Base-by-base conservation (phyloP, 2,113 vertebrate genomes). In the Blennius ocellaris region DNA sequence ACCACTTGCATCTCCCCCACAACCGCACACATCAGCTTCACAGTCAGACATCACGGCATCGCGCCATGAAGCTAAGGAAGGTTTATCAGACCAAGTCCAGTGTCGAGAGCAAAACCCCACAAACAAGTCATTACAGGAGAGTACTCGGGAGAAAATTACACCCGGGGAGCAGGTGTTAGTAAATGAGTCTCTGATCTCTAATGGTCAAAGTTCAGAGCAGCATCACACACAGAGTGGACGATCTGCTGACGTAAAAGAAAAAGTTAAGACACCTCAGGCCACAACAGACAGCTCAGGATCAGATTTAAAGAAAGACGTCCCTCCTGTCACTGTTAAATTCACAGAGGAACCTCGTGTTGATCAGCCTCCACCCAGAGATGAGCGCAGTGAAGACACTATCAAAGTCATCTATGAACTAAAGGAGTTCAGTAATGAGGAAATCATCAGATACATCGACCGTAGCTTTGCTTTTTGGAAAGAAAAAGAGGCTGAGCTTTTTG, bases 381-480 rank as follows among this genome's bases (percentile, higher is more conserved):
- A 87, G 53, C 77, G 79, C 0, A 85, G 65, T 0, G 78, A 83
- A 63, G 93, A 95, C 69, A 93, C 96, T 36, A 91, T 97, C 74
- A 95, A 95, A 85, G 81, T 95, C 4, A 91, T 97, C 47, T 95
- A 95, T 0, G 97, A 97, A 61, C 94, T 97, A 53, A 96, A 97
- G 49, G 97, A 98, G 80, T 98, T 99, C 86, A 97, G 96, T 68
- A 96, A 96, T 37, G 96, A 99, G 74, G 96, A 98, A 48, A 96
- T 99, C 77, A 98, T 97, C 78, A 92, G 94, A 73, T 99, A 97
- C 81, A 99, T 99, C 3, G 97, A 99, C 76, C 94, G 96, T 21
- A 99, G 97, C 85, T 99, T 99, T 91, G 96, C 97, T 60, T 99
- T 99, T 87, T 99, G 98, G 97, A 99, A 99, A 88, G 96, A 97